Evolutionary conservation across 2,113 vertebrate genomes (phyloP).

Genomic region (Ictalurus furcatus): DNA sequence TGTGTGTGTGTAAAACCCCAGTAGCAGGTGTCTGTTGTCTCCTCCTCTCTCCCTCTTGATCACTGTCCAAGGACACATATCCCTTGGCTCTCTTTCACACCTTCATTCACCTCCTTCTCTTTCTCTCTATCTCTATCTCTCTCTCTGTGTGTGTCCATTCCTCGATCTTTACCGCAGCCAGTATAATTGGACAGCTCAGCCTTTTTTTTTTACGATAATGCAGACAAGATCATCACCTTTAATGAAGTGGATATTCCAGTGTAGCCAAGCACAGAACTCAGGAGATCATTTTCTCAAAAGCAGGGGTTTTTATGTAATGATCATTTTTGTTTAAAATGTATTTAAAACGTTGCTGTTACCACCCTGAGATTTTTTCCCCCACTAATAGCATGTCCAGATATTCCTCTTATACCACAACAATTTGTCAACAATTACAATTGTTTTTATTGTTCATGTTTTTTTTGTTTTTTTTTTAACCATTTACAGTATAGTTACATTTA

Average conservation of each 20-base stretch:
- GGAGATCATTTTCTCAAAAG: background rate
- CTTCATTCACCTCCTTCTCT: background rate
- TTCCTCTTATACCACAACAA: background rate
- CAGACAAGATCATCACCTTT: slow-evolving; percentile 53
- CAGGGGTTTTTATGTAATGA: background rate
- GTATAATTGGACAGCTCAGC: slow-evolving; percentile 61
- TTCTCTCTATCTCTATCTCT: background rate
- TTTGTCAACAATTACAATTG: background rate
- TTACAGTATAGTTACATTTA: background rate
- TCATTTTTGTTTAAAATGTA: background rate
- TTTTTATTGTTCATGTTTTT: background rate
- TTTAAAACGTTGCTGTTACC: background rate
- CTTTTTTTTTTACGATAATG: slow-evolving; percentile 44
- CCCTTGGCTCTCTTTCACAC: slow-evolving; percentile 16
- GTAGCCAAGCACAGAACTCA: background rate
- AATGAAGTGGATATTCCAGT: slow-evolving; percentile 46
- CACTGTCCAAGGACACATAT: slow-evolving; percentile 23
- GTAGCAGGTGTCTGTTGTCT: slow-evolving; percentile 30
- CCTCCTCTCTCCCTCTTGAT: slow-evolving; percentile 11
- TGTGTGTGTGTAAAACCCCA: background rate
- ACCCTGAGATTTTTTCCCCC: background rate
- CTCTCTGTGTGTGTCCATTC: slow-evolving; percentile 13
- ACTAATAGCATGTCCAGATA: background rate
- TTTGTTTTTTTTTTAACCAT: background rate
- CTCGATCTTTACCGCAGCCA: slow-evolving; percentile 47